phyloP scores from a whole-genome alignment of 2,113 vertebrate species.

The Vulpes ferrilata region DNA sequence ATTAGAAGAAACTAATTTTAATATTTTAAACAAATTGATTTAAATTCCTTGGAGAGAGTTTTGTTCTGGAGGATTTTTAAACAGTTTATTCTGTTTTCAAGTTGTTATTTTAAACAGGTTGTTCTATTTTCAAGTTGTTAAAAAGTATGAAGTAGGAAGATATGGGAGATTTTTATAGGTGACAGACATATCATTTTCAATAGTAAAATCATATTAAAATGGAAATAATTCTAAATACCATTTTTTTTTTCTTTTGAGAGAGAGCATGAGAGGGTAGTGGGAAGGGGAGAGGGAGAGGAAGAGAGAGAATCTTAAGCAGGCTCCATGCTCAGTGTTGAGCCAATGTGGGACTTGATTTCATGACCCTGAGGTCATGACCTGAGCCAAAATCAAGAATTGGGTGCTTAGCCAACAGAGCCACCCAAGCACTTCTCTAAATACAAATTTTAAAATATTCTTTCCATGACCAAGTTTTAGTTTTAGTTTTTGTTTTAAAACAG shows the following conservation, averaged over 20 bases:
- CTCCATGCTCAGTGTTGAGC: neutral
- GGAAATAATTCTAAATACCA: conserved; percentile 60
- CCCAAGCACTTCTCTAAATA: neutral
- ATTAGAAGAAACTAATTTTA: conserved; percentile 34
- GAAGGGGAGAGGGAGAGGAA: neutral
- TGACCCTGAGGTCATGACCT: neutral
- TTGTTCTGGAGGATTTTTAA: conserved; percentile 33
- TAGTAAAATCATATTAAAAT: conserved; percentile 62
- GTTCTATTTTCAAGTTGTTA: conserved; percentile 65
- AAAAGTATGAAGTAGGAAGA: conserved; percentile 54
- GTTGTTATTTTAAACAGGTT: conserved; percentile 21
- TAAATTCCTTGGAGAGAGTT: conserved; percentile 49
- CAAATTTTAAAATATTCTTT: conserved; percentile 50
- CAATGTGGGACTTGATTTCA: neutral
- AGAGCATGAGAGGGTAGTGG: neutral
- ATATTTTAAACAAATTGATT: conserved; percentile 52
- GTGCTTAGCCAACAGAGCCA: neutral
- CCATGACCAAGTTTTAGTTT: neutral
- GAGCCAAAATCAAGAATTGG: neutral
- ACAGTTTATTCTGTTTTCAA: conserved; percentile 57
- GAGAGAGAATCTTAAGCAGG: neutral
- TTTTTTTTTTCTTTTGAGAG: neutral
- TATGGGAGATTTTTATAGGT: conserved; percentile 55
- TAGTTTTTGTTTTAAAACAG: neutral
- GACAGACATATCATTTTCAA: conserved; percentile 54